Evolutionary conservation across 2,113 vertebrate species (phyloP), one percentile per base, ranked within the genome.

Genomic region (Suricata suricatta): DNA sequence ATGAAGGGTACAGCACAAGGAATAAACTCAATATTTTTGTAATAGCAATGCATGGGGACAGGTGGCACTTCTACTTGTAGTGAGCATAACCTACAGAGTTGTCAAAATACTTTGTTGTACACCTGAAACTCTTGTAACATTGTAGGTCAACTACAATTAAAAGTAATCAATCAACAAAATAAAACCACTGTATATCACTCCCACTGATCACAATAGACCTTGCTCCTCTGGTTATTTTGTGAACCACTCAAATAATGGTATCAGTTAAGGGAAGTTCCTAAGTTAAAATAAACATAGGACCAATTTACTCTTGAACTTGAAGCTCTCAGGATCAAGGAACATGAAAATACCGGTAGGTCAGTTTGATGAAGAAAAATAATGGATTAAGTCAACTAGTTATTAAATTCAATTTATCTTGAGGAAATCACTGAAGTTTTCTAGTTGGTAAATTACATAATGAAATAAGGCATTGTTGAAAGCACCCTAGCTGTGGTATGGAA

Each of bases 351-450:
- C n/a, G 68, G 60, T 82, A 93, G 69, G 17, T 93, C 14, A 84
- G 25, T 80, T 38, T 80, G 44, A 95, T 47, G 25, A 95, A 93
- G 23, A 90, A 96, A 89, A 95, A 79, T 68, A 80, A 5, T 52
- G 8, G 47, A 87, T 90, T 83, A 92, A 96, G 52, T 79, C 64
- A 80, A 83, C 29, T 52, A 82, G 33, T 35, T 82, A 86, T 68
- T 87, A 69, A 84, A 41, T 81, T 80, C 54, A 80, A 79, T 88
- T 93, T 52, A 41, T 86, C 88, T 81, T 76, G n/a, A 96, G 57
- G 64, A 90, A 93, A 90, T 84, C 27, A 80, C 5, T 87, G 29
- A 96, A 60, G 6, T 33, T 84, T 84, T 68, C 35, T 69, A 69
- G 21, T 33, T 17, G 12, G 57, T 44, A 88, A 76, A 88, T 76